Evolutionary conservation across 2,113 vertebrate species (phyloP).

Genomic region (Calyptommatus sinebrachiatus): DNA sequence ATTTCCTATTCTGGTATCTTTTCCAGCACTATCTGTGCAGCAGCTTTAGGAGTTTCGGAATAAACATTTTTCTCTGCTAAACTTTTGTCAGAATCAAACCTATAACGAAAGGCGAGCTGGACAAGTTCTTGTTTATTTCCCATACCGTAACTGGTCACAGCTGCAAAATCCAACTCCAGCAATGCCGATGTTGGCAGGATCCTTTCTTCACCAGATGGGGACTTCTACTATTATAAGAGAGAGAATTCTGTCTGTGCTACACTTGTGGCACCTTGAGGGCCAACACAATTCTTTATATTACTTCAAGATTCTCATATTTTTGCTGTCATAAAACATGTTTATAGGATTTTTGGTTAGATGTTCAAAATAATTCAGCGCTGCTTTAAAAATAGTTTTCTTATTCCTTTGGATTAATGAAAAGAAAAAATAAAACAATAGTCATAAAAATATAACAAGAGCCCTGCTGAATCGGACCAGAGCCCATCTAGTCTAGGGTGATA

Average conservation of each 20-base stretch:
- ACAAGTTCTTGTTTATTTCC: not conserved
- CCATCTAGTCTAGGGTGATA: no score
- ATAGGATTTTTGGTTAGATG: not conserved
- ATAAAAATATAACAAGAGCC: no score
- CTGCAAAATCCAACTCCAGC: not conserved
- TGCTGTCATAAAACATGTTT: not conserved
- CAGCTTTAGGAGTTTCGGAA: not conserved
- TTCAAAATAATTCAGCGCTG: not conserved
- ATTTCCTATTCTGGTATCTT: not conserved
- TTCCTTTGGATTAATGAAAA: not conserved
- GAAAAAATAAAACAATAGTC: not conserved
- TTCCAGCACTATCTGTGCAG: not conserved
- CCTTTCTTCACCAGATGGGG: not conserved
- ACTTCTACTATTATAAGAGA: no score
- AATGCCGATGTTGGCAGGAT: not conserved
- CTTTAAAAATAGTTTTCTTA: not conserved
- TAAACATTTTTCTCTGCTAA: not conserved
- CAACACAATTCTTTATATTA: not conserved
- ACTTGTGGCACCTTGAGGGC: not conserved
- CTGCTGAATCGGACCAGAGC: no score
- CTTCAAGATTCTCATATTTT: no score
- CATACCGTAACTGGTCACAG: not conserved
- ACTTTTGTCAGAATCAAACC: not conserved
- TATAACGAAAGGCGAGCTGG: not conserved
- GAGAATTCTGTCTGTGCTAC: not conserved